These are phyloP conservation scores for Zophobas morio DNA, from an alignment of 1,140 invertebrate genomes.

Conservation along the genomic window DNA sequence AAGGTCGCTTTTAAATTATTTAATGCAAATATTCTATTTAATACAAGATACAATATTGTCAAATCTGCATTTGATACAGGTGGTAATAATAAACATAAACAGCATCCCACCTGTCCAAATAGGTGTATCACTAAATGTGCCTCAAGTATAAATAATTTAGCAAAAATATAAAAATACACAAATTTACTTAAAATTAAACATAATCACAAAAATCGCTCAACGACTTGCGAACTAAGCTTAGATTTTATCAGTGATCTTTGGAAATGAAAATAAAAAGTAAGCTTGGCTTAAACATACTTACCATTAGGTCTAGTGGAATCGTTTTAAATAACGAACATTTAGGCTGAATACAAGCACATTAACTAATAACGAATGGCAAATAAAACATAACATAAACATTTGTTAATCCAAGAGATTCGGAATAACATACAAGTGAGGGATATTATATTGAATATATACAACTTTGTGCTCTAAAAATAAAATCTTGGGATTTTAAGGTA, in stretches of 20 bases:
- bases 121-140: slow-evolving; percentile 7
- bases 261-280: slow-evolving; percentile 44
- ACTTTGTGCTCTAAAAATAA: slow-evolving; percentile 42
- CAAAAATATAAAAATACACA: slow-evolving; percentile 54
- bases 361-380: slow-evolving; percentile 39
- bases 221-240: slow-evolving; percentile 42
- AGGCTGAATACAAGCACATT: slow-evolving; percentile 36
- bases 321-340: slow-evolving; percentile 29
- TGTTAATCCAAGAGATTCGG: slow-evolving; percentile 31
- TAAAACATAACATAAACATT: slow-evolving; percentile 18
- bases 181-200: slow-evolving; percentile 44
- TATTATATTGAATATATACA: slow-evolving; percentile 39
- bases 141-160: slow-evolving; percentile 51
- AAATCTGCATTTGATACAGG: slow-evolving; percentile 32
- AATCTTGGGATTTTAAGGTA: neutral
- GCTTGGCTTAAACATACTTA: slow-evolving; percentile 33
- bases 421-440: slow-evolving; percentile 23
- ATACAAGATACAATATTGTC: slow-evolving; percentile 46
- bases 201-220: slow-evolving; percentile 52
- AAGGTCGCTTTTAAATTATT: slow-evolving; percentile 34
- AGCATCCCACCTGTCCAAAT: slow-evolving; percentile 26
- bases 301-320: slow-evolving; percentile 19
- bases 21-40: slow-evolving; percentile 41
- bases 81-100: slow-evolving; percentile 29
- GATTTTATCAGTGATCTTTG: slow-evolving; percentile 43